phyloP scores from a whole-genome alignment of 2,797 vertebrate genomes.

The Cephalopachus bancanus region DNA sequence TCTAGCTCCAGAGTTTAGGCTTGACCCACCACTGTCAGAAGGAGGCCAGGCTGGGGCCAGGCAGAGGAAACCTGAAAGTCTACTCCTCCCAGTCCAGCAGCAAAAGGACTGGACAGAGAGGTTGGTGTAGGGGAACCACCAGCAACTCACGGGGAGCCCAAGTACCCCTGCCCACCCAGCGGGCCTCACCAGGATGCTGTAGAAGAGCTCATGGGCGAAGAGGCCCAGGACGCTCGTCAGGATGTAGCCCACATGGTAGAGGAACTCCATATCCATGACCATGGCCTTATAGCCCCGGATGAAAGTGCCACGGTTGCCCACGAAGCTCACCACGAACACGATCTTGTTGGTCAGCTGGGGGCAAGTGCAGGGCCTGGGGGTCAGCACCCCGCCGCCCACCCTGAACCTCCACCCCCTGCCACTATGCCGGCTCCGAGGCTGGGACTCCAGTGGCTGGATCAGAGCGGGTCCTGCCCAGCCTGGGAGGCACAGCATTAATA shows the following conservation, averaged over 20 bases:
- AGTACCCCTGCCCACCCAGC: fast-evolving
- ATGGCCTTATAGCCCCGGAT: slow-evolving; percentile 98
- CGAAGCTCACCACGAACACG: slow-evolving; percentile 98
- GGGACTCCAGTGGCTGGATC: neutral
- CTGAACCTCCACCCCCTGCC: too few species aligned
- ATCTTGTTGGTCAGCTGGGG: slow-evolving; percentile 97
- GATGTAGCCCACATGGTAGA: slow-evolving; percentile 97
- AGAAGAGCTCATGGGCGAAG: slow-evolving; percentile 97
- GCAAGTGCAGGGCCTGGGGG: fast-evolving
- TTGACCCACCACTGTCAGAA: neutral
- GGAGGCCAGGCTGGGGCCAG: neutral
- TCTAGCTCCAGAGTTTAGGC: neutral
- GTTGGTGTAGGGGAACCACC: fast-evolving
- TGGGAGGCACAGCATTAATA: neutral
- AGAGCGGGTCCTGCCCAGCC: neutral
- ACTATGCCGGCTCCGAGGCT: neutral
- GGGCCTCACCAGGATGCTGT: slow-evolving; percentile 95
- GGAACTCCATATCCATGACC: slow-evolving; percentile 98
- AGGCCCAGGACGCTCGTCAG: slow-evolving; percentile 96
- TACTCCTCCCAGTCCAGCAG: neutral
- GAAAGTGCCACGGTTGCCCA: slow-evolving; percentile 98
- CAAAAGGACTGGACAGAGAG: neutral
- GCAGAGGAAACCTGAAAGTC: neutral
- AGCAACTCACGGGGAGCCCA: neutral
- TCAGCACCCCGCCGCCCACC: neutral